phyloP scores from a whole-genome alignment of 1,140 invertebrate species.

The Meteorus sp. region DNA sequence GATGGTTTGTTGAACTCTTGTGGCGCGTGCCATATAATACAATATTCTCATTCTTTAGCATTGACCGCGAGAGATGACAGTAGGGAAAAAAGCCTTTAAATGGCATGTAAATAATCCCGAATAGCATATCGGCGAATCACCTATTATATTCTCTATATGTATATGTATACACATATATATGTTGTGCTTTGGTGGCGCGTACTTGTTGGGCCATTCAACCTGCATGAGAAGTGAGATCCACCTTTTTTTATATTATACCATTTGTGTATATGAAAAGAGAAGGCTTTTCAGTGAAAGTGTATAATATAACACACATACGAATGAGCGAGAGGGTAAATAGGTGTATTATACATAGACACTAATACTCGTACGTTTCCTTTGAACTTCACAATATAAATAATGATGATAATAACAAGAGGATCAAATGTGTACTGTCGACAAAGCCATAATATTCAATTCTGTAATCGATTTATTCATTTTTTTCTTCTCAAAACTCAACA shows the following conservation, averaged over 20 bases:
- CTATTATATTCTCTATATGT: too few species aligned
- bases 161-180: not conserved
- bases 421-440: too few species aligned
- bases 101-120: slow-evolving; percentile 25
- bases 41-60: slow-evolving; percentile 6
- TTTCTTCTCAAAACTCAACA: too few species aligned
- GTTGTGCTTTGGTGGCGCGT: slow-evolving; percentile 8
- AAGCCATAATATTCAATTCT: too few species aligned
- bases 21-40: not conserved
- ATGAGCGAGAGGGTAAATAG: too few species aligned
- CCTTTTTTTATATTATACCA: slow-evolving; percentile 23
- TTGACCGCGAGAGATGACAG: not conserved
- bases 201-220: slow-evolving; percentile 10
- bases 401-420: too few species aligned
- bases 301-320: too few species aligned
- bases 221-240: slow-evolving; percentile 23
- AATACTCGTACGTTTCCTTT: too few species aligned
- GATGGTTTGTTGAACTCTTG: slow-evolving; percentile 4
- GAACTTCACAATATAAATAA: too few species aligned
- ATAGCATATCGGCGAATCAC: slow-evolving; percentile 15
- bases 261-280: not conserved
- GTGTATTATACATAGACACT: too few species aligned
- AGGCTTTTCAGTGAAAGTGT: too few species aligned
- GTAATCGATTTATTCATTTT: too few species aligned
- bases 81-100: slow-evolving; percentile 24